Evolutionary conservation across 2,888 invertebrate species (phyloP).

Genomic region (Apomyelois bistriatella): DNA sequence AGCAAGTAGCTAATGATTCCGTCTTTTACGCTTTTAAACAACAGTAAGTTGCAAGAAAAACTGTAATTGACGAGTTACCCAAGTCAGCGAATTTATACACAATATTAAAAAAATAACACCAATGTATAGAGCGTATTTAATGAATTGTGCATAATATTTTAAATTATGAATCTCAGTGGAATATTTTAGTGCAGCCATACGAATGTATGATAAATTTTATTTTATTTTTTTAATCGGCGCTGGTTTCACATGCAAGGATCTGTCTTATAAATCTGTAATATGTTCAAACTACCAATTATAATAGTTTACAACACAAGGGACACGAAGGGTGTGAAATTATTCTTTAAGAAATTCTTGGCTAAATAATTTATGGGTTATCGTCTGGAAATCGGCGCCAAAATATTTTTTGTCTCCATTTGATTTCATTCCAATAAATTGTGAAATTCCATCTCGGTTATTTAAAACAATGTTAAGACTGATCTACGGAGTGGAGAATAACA

Average conservation of each 20-base stretch:
- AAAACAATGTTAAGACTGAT: slow-evolving; percentile 11
- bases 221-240: no score
- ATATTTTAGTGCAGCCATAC: not conserved
- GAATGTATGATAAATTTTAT: not conserved
- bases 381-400: not conserved
- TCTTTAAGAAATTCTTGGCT: no score
- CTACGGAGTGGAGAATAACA: slow-evolving; percentile 3
- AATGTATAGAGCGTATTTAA: slow-evolving; percentile 2
- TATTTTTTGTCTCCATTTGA: not conserved
- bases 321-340: no score
- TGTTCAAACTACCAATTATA: no score
- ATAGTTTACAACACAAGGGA: no score
- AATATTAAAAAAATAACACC: not conserved
- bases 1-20: no score
- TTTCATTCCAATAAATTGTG: slow-evolving; percentile 12
- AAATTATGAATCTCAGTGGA: slow-evolving; percentile 1
- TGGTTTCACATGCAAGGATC: not conserved
- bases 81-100: not conserved
- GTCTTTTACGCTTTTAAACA: no score
- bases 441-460: slow-evolving; percentile 7
- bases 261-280: no score
- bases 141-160: not conserved
- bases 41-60: not conserved
- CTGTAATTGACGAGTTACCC: not conserved
- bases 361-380: no score